Conservation (phyloP, 2,797 vertebrate genomes). For the Sternarchorhynchus goeldii region DNA sequence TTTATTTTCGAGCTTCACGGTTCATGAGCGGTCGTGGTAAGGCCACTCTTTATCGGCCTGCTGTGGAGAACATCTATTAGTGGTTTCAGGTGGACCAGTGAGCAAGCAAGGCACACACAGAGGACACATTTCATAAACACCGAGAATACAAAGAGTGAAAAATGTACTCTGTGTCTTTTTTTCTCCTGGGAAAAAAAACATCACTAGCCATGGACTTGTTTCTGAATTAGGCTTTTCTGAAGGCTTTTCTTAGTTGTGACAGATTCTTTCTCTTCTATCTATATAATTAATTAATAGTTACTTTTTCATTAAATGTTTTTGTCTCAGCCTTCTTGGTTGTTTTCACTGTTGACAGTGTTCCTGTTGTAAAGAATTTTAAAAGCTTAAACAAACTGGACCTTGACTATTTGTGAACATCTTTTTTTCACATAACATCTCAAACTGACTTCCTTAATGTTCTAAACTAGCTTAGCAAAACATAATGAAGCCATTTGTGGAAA, state of each 20-base stretch:
- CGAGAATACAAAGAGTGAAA: neutral
- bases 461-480: neutral
- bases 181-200: neutral
- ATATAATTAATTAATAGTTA: no score
- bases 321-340: constrained; percentile 34
- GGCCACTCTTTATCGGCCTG: constrained; percentile 36
- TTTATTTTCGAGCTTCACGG: constrained; percentile 60
- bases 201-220: neutral
- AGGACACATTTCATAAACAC: constrained; percentile 1
- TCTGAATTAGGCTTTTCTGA: neutral
- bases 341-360: constrained; percentile 1
- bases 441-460: neutral
- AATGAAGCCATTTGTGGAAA: neutral
- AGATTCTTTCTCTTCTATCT: neutral
- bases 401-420: neutral
- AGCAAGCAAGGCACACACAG: neutral
- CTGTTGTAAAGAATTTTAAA: constrained; percentile 10
- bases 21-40: constrained; percentile 52
- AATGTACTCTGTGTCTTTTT: constrained; percentile 12
- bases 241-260: neutral
- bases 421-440: neutral
- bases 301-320: constrained; percentile 9
- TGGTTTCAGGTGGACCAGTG: neutral
- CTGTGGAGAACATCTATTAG: neutral
- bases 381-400: constrained; percentile 5